Conservation (phyloP, 2,888 invertebrate genomes). For the Pyralis farinalis region DNA sequence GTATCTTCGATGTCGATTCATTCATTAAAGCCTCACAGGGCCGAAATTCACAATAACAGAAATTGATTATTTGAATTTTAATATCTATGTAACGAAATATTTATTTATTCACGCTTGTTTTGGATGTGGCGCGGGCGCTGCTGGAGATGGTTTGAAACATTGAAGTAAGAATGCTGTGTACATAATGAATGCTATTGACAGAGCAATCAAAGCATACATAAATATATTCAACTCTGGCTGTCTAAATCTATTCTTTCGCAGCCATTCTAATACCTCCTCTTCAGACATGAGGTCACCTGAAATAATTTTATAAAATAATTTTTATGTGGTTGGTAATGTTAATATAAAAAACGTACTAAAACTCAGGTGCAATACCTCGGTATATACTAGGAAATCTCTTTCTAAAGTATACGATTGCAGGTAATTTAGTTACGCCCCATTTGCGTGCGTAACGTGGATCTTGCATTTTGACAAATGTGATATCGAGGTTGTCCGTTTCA, state of each 20-base stretch:
- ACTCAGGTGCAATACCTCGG: slow-evolving; percentile 82
- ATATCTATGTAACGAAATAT: slow-evolving; percentile 21
- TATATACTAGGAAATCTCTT: slow-evolving; percentile 96
- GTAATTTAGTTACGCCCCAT: slow-evolving; percentile 95
- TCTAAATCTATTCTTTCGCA: slow-evolving; percentile 94
- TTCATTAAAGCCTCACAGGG: slow-evolving; percentile 25
- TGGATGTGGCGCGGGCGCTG: slow-evolving; percentile 82
- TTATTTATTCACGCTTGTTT: slow-evolving; percentile 82
- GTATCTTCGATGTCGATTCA: slow-evolving; percentile 29
- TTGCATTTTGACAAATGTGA: slow-evolving; percentile 96
- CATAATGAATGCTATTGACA: slow-evolving; percentile 91
- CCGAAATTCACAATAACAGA: slow-evolving; percentile 34
- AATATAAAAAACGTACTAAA: not conserved
- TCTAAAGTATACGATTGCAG: slow-evolving; percentile 95
- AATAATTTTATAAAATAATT: slow-evolving; percentile 19
- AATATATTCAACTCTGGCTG: slow-evolving; percentile 96
- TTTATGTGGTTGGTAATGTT: not conserved
- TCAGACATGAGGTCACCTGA: slow-evolving; percentile 92
- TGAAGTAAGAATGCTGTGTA: slow-evolving; percentile 95
- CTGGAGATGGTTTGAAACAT: slow-evolving; percentile 89
- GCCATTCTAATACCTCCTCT: slow-evolving; percentile 94
- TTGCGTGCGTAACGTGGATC: slow-evolving; percentile 95
- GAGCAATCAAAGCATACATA: slow-evolving; percentile 94
- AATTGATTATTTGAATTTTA: slow-evolving; percentile 16
- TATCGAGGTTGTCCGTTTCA: slow-evolving; percentile 96